phyloP scores from a whole-genome alignment of 2,113 vertebrate genomes.

The Sinocyclocheilus maitianheensis region DNA sequence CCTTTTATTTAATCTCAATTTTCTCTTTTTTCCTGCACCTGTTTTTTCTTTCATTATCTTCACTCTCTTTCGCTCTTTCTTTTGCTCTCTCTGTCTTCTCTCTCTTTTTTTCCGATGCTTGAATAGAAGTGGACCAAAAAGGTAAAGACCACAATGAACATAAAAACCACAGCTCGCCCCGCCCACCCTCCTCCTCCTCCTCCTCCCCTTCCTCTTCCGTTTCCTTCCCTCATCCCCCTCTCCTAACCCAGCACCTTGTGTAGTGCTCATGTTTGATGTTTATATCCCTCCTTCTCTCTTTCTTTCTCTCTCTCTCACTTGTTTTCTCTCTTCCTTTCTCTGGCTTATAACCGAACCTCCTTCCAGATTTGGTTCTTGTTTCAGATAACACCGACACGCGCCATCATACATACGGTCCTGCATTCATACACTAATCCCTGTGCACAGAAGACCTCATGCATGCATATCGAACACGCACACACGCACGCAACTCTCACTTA shows the following conservation, averaged over 20 bases:
- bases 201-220: conserved; percentile 57
- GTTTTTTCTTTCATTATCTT: conserved; percentile 85
- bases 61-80: conserved; percentile 65
- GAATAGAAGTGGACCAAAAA: conserved; percentile 99
- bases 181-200: conserved; percentile 55
- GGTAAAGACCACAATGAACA: conserved; percentile 93
- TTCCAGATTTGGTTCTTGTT: conserved; percentile 73
- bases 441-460: conserved; percentile 51
- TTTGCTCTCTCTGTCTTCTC: conserved; percentile 59
- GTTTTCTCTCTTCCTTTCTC: conserved; percentile 46
- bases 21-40: conserved; percentile 87
- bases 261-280: conserved; percentile 89
- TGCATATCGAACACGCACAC: conserved; percentile 48
- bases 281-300: conserved; percentile 66
- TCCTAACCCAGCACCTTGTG: conserved; percentile 91
- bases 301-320: conserved; percentile 53
- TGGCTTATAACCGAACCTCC: conserved; percentile 77
- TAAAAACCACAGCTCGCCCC: conserved; percentile 83
- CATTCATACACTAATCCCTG: conserved; percentile 55
- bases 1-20: conserved; percentile 92
- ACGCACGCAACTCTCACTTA: conserved; percentile 17
- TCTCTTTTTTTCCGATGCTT: conserved; percentile 89
- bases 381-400: conserved; percentile 71
- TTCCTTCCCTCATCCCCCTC: conserved; percentile 64
- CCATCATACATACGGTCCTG: conserved; percentile 59